Evolutionary conservation across 2,888 invertebrate species (phyloP).

Genomic region (Pristionchus entomophagus): DNA sequence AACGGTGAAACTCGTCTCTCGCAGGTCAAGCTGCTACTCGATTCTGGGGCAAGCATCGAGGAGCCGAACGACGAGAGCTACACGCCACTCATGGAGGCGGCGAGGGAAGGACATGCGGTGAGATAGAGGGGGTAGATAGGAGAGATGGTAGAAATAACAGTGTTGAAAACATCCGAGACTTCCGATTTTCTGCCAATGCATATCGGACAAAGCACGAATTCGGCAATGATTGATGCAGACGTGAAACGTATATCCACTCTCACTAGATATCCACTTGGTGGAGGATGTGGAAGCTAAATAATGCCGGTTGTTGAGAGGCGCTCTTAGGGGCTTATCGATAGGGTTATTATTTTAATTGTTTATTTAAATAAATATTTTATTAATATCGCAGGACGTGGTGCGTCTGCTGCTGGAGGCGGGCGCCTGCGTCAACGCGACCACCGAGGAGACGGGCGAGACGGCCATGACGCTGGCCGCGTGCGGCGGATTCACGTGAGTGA

Average conservation of each 20-base stretch:
- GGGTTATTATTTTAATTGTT: neutral
- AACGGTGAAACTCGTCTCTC: neutral
- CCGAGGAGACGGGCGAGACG: conserved; percentile 98
- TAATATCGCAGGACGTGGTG: conserved; percentile 86
- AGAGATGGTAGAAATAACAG: neutral
- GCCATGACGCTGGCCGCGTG: conserved; percentile 94
- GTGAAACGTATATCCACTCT: neutral
- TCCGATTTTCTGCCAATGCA: neutral
- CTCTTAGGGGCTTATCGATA: too few relatives aligned
- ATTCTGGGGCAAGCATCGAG: conserved; percentile 97
- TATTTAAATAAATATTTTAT: neutral
- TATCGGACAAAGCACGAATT: neutral
- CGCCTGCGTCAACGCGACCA: conserved; percentile 97
- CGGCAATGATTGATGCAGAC: neutral
- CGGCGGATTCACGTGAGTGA: conserved; percentile 83
- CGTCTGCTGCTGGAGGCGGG: conserved; percentile 85
- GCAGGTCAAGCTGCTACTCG: conserved; percentile 86
- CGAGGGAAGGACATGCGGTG: conserved; percentile 89
- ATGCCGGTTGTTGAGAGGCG: too few relatives aligned
- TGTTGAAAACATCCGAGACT: neutral
- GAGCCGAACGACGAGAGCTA: conserved; percentile 95
- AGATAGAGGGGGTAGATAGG: neutral
- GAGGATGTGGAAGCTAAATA: too few relatives aligned
- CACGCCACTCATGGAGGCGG: conserved; percentile 99
- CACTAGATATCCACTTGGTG: too few relatives aligned